phyloP scores from a whole-genome alignment of 2,113 vertebrate genomes.

The Lipophrys pholis region DNA sequence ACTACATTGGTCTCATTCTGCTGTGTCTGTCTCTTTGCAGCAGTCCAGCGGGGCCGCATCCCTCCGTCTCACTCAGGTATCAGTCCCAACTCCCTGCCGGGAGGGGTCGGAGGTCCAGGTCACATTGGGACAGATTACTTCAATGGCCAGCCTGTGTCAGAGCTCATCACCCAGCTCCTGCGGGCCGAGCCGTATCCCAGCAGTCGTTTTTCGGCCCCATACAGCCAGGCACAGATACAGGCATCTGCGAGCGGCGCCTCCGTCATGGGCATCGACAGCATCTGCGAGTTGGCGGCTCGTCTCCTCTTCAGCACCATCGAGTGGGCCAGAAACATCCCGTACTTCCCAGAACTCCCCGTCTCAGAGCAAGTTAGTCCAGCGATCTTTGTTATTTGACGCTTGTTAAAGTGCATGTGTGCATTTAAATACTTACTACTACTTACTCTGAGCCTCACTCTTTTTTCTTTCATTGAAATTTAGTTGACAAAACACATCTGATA shows the following conservation, averaged over 20 bases:
- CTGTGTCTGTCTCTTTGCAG: slow-evolving; percentile 67
- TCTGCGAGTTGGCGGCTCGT: slow-evolving; percentile 95
- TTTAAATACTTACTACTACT: too few species aligned
- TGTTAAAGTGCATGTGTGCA: too few species aligned
- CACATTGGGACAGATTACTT: slow-evolving; percentile 85
- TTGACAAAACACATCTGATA: neutral
- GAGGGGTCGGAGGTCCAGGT: slow-evolving; percentile 63
- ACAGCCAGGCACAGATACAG: slow-evolving; percentile 85
- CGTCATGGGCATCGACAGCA: slow-evolving; percentile 95
- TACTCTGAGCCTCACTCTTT: neutral
- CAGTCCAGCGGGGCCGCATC: slow-evolving; percentile 94
- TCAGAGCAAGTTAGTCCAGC: slow-evolving; percentile 86
- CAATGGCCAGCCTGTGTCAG: slow-evolving; percentile 92
- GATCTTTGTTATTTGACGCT: neutral
- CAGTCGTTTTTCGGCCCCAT: slow-evolving; percentile 88
- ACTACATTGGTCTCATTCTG: neutral
- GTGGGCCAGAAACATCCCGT: slow-evolving; percentile 95
- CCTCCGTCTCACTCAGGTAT: slow-evolving; percentile 89
- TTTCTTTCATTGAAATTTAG: neutral
- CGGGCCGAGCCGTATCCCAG: slow-evolving; percentile 94
- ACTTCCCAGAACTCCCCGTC: slow-evolving; percentile 92
- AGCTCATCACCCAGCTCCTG: slow-evolving; percentile 94
- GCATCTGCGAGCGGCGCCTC: slow-evolving; percentile 71
- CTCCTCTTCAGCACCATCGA: slow-evolving; percentile 98
- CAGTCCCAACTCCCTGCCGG: slow-evolving; percentile 86